Percentiles rank a stretch among this genome's conserved stretches.
Conservation (phyloP, 2,797 vertebrate species). For the Galagoides demidoff region DNA sequence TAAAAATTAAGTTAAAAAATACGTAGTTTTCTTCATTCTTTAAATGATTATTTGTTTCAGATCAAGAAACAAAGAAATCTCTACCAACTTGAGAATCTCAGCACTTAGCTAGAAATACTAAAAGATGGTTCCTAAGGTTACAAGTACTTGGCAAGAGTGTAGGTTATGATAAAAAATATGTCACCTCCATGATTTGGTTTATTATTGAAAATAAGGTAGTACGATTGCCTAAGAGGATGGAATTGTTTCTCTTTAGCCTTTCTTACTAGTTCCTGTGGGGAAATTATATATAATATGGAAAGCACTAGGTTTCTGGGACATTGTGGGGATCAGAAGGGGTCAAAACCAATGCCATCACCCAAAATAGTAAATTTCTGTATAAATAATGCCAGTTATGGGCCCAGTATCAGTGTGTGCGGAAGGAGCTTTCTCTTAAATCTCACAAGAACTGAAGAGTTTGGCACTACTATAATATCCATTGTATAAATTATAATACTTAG, state of each 20-base stretch:
- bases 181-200: neutral
- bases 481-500: neutral
- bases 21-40: neutral
- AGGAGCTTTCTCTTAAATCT: neutral
- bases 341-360: neutral
- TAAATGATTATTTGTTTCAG: neutral
- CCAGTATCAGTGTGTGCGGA: neutral
- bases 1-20: neutral
- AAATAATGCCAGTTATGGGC: neutral
- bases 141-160: neutral
- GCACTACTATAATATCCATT: neutral
- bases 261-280: neutral
- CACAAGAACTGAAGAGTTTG: neutral
- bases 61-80: neutral
- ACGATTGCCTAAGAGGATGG: neutral
- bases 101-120: neutral
- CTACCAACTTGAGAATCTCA: neutral
- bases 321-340: neutral
- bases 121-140: neutral
- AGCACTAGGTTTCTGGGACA: neutral
- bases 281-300: neutral
- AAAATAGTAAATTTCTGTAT: neutral
- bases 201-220: neutral
- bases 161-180: neutral
- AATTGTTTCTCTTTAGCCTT: neutral